Evolutionary conservation across 2,113 vertebrate species (phyloP).

Genomic region (Motacilla tschutschensis): DNA sequence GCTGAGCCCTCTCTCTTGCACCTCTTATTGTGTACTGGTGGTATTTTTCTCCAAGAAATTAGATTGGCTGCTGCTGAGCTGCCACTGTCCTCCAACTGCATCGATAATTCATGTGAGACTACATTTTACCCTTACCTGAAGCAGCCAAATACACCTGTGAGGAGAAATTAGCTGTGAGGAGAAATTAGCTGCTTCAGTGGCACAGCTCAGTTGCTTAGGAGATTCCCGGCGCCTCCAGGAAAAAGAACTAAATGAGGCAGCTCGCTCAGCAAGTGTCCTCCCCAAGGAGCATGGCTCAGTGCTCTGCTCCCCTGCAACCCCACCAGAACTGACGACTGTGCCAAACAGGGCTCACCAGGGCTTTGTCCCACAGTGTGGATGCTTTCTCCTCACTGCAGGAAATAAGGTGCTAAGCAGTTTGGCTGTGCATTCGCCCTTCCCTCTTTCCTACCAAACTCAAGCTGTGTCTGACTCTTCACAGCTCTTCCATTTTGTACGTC

Average conservation of each 20-base stretch:
- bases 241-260: background rate
- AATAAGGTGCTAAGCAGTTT: background rate
- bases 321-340: background rate
- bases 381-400: background rate
- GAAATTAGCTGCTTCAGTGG: constrained; percentile 25
- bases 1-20: background rate
- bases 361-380: background rate
- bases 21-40: accelerated
- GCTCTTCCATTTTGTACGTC: background rate
- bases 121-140: background rate
- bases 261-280: background rate
- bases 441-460: background rate
- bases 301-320: background rate
- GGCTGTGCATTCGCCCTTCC: background rate
- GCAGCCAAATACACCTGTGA: background rate
- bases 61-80: background rate
- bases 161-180: constrained; percentile 13
- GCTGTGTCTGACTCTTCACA: background rate
- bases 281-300: background rate
- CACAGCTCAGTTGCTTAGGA: background rate
- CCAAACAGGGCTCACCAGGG: background rate
- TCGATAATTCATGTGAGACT: background rate
- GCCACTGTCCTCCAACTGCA: background rate
- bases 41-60: background rate
- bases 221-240: background rate